phyloP scores from a whole-genome alignment of 2,797 vertebrate genomes.

The Taenioides sp. region DNA sequence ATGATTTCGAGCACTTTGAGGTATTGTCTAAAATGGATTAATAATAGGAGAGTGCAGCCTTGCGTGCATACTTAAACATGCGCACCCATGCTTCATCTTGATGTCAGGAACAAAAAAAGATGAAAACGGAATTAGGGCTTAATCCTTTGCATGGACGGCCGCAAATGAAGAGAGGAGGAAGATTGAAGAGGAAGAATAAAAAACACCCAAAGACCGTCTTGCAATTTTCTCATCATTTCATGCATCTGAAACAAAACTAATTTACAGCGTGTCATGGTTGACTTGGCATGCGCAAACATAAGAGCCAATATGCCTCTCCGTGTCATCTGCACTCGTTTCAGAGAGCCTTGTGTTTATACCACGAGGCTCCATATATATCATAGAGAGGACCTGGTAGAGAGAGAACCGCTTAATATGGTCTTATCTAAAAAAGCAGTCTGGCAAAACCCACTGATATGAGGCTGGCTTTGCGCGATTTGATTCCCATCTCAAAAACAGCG shows the following conservation, averaged over 20 bases:
- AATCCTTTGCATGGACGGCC: constrained; percentile 59
- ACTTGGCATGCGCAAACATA: constrained; percentile 68
- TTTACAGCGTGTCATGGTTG: constrained; percentile 74
- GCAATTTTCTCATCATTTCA: constrained; percentile 74
- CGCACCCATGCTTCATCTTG: constrained; percentile 40
- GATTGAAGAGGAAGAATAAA: constrained; percentile 15
- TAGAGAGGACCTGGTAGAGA: constrained; percentile 37
- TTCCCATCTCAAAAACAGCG: constrained; percentile 40
- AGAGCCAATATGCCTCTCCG: constrained; percentile 58
- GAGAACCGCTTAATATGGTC: constrained; percentile 47
- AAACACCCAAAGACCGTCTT: constrained; percentile 48
- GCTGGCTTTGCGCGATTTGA: constrained; percentile 41
- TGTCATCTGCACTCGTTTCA: constrained; percentile 67
- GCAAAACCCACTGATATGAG: constrained; percentile 42
- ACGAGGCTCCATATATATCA: constrained; percentile 56
- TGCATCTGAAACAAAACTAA: constrained; percentile 80
- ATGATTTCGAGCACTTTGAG: constrained; percentile 28
- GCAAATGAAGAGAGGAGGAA: constrained; percentile 46
- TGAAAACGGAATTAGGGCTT: constrained; percentile 66
- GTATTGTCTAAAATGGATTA: constrained; percentile 48
- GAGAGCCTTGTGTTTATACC: constrained; percentile 70
- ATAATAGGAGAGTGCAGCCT: constrained; percentile 38
- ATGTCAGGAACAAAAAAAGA: constrained; percentile 38
- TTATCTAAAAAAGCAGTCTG: constrained; percentile 61
- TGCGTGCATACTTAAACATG: constrained; percentile 50